These are phyloP conservation scores for Daphoenositta chrysoptera DNA, from an alignment of 2,113 vertebrate genomes.

Conservation along the genomic window DNA sequence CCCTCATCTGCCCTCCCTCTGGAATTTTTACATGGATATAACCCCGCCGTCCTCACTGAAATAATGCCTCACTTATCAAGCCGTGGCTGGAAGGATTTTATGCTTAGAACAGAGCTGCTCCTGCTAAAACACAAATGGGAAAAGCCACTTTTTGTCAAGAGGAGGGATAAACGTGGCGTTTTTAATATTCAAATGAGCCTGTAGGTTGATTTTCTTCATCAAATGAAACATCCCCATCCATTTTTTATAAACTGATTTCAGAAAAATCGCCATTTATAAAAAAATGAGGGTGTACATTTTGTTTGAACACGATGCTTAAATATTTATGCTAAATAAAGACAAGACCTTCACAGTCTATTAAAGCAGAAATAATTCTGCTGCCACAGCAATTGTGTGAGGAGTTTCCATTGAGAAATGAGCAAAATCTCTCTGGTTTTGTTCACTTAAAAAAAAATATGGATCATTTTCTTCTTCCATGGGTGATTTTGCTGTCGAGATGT, in stretches of 20 bases:
- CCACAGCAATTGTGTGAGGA: neutral
- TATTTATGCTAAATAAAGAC: neutral
- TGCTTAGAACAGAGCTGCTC: neutral
- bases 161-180: fast-evolving
- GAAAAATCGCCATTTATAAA: neutral
- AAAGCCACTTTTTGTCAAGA: neutral
- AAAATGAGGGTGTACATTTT: fast-evolving
- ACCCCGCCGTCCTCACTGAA: neutral
- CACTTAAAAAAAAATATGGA: neutral
- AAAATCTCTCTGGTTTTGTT: neutral
- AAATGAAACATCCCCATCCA: neutral
- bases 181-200: neutral
- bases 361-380: neutral
- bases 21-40: neutral
- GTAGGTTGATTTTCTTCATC: neutral
- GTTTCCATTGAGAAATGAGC: neutral
- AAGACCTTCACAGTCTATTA: neutral
- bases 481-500: neutral
- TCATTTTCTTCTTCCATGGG: neutral
- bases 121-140: neutral
- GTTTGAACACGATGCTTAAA: neutral
- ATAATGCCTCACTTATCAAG: neutral
- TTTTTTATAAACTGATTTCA: neutral
- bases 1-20: neutral
- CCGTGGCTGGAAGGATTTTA: neutral